Evolutionary conservation across 2,113 vertebrate genomes (phyloP), one percentile per base, ranked within the genome.

Genomic region (Gasterosteus nipponicus): DNA sequence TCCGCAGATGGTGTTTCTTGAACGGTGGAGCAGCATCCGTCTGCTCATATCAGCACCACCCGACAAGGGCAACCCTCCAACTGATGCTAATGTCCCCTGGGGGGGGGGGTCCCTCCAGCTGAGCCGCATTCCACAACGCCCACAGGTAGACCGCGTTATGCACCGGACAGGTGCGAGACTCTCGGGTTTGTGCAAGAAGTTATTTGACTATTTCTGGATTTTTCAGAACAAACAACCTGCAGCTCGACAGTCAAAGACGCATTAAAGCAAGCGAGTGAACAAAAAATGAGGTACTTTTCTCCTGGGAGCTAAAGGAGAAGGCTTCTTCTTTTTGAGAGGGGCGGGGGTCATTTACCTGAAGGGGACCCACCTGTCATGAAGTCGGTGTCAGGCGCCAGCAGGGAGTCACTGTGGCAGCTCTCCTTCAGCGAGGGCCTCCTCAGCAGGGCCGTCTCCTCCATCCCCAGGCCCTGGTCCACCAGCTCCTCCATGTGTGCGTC

Each of bases 371-470:
- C 94, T 89, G 81, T 89, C 88, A 92, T 89, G 87, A 94, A 93
- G 91, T 94, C 93, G 0, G 89, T 85, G 80, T 93, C 92, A 0
- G 92, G 90, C 1, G 87, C 89, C 77, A 94, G 87, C 72, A 94
- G 85, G 14, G 86, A 76, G 71, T 93, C 93, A 0, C 88, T 79
- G 78, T 87, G 85, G 77, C 84, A 91, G 61, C 38, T 86, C 53
- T 85, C 89, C 83, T 87, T 91, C 80, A 91, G 75, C 0, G 84
- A 86, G 53, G 87, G 83, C 56, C 86, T 91, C 72, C 83, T 58
- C 69, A 75, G 81, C 64, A 81, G 80, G 63, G 7, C 69, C 1
- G 74, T 81, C 81, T 92, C 92, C 75, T 92, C 91, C 90, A 92
- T 91, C 53, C 88, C 90, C 59, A 90, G 80, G 7, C 90, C 86